Conservation (phyloP, 2,888 invertebrate genomes). For the Folsomia manolachei region DNA sequence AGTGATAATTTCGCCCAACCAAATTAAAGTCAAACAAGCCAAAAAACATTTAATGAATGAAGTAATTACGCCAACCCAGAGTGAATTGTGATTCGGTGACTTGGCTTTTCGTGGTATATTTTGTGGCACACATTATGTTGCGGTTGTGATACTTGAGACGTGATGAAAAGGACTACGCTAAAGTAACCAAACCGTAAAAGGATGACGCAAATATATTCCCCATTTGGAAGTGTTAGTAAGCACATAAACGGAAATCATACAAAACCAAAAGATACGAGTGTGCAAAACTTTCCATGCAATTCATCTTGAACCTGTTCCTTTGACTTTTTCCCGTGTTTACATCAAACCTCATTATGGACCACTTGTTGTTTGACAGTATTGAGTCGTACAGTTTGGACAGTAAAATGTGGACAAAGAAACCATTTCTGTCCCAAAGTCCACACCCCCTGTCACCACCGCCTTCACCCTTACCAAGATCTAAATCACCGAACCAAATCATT, state of each 20-base stretch:
- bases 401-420: not conserved
- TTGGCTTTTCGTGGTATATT: not conserved
- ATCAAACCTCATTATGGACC: constrained; percentile 5
- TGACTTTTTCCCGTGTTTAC: not conserved
- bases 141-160: no score
- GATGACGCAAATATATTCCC: not conserved
- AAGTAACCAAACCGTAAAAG: no score
- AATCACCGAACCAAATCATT: not conserved
- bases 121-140: no score
- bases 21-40: no score
- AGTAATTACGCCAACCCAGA: no score
- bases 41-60: no score
- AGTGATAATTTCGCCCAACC: not conserved
- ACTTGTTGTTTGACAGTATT: constrained; percentile 11
- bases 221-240: not conserved
- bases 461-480: not conserved
- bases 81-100: not conserved
- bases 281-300: no score
- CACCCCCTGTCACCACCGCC: not conserved
- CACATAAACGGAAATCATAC: not conserved
- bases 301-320: no score
- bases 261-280: no score
- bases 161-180: no score
- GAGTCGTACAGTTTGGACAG: constrained; percentile 5
- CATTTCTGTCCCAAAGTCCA: not conserved